phyloP scores from a whole-genome alignment of 2,888 invertebrate species.

The Aleiodes leptofemur region DNA sequence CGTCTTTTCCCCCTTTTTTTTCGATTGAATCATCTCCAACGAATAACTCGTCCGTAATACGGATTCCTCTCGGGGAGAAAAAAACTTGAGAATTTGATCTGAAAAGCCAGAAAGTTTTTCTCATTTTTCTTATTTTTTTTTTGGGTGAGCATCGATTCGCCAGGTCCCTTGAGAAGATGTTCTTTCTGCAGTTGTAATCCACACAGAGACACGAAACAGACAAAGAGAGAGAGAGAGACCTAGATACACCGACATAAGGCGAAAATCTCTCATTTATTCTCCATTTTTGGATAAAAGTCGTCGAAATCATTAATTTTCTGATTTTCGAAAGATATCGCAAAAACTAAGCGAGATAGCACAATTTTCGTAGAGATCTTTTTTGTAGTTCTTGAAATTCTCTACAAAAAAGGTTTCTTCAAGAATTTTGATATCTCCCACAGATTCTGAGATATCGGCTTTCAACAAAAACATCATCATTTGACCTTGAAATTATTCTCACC shows the following conservation, averaged over 20 bases:
- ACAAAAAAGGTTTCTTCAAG: too few relatives aligned
- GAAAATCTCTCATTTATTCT: neutral
- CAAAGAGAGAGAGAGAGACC: constrained; percentile 34
- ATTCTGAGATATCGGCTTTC: too few relatives aligned
- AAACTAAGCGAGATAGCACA: too few relatives aligned
- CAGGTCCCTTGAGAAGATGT: constrained; percentile 1
- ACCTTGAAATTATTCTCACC: too few relatives aligned
- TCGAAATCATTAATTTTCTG: too few relatives aligned
- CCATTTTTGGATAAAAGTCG: too few relatives aligned
- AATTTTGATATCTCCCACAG: too few relatives aligned
- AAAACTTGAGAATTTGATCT: constrained; percentile 7
- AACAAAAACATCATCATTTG: too few relatives aligned
- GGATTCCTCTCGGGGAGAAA: constrained; percentile 41
- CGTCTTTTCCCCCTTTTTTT: neutral
- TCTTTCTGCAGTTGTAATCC: constrained; percentile 12
- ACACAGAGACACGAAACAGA: neutral
- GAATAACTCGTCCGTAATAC: constrained; percentile 45
- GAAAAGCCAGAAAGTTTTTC: constrained; percentile 3
- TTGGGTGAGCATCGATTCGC: neutral
- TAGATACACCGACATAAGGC: constrained; percentile 41
- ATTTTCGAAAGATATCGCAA: too few relatives aligned
- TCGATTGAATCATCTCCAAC: constrained; percentile 41
- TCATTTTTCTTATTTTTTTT: neutral
- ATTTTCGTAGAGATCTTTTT: too few relatives aligned
- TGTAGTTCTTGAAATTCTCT: too few relatives aligned